phyloP scores from a whole-genome alignment of 2,797 vertebrate species.

The Cyclura pinguis region DNA sequence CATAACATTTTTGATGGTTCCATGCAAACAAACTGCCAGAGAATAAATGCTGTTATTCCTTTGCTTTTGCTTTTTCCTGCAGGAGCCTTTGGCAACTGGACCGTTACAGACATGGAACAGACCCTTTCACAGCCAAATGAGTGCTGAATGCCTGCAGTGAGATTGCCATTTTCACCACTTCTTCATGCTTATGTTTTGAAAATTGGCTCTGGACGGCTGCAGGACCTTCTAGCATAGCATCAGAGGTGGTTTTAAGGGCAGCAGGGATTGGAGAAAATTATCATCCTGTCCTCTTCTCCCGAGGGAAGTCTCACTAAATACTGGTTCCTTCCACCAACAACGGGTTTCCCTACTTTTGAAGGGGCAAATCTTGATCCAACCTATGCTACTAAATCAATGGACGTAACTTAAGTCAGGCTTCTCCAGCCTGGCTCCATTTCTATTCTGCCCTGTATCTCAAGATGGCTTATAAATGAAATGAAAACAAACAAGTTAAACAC shows the following conservation, averaged over 20 bases:
- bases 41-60: conserved; percentile 1
- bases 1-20: conserved; percentile 7
- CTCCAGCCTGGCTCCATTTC: background rate
- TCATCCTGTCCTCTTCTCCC: background rate
- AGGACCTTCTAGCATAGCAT: background rate
- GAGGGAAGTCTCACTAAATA: background rate
- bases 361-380: background rate
- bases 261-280: background rate
- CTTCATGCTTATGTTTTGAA: background rate
- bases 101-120: background rate
- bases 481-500: no score
- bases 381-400: background rate
- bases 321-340: background rate
- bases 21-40: background rate
- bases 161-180: background rate
- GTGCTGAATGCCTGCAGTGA: background rate
- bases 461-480: no score
- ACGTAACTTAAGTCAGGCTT: background rate
- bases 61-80: background rate
- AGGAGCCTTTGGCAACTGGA: rapidly evolving
- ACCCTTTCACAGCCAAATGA: background rate
- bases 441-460: no score
- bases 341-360: background rate
- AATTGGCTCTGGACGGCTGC: background rate
- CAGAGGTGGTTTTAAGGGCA: background rate